phyloP scores from a whole-genome alignment of 2,113 vertebrate species.

The Aegotheles bennettii region DNA sequence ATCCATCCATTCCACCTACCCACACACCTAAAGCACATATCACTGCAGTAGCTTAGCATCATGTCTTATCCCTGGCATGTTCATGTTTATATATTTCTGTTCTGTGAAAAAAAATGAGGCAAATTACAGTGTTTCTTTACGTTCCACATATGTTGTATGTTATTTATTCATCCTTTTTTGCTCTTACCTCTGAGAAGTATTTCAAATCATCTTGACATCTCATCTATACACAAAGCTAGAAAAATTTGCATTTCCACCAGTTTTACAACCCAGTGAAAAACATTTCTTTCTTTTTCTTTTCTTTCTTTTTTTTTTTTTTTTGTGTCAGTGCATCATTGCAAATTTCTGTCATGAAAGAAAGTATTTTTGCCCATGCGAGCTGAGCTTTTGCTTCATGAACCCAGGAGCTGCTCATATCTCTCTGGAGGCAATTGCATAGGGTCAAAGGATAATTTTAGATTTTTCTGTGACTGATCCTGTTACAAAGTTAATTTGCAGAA shows the following conservation, averaged over 20 bases:
- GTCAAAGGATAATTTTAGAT: background rate
- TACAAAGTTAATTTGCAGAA: background rate
- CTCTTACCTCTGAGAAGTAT: constrained; percentile 25
- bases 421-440: background rate
- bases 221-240: constrained; percentile 28
- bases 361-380: background rate
- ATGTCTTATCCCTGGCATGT: constrained; percentile 25
- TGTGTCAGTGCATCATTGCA: background rate
- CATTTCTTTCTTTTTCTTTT: background rate
- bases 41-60: constrained; percentile 8
- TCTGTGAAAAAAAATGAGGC: constrained; percentile 5
- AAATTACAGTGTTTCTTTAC: constrained; percentile 22
- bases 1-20: background rate
- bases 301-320: background rate
- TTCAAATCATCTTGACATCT: constrained; percentile 52
- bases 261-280: constrained; percentile 25
- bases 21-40: background rate
- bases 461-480: background rate
- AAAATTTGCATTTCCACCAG: constrained; percentile 38
- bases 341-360: constrained; percentile 7
- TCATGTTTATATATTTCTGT: constrained; percentile 43
- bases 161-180: constrained; percentile 45
- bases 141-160: constrained; percentile 3
- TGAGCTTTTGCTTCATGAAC: background rate
- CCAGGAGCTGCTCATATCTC: background rate